These are phyloP conservation scores for Acropora tenuis DNA, from an alignment of 64 coral and sea anemone genomes.

Conservation along the genomic window DNA sequence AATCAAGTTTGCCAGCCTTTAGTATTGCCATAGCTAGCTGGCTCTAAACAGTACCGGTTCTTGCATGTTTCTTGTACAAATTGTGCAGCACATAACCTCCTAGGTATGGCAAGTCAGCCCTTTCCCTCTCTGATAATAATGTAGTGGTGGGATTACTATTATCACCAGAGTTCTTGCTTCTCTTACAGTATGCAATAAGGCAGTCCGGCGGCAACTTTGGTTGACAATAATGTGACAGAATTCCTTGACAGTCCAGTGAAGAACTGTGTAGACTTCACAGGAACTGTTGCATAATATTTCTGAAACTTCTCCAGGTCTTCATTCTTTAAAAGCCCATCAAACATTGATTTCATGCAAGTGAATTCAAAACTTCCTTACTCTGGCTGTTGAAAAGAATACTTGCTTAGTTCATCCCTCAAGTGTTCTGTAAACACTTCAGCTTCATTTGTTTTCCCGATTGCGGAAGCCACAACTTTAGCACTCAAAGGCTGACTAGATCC, in stretches of 20 bases:
- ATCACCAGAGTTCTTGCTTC: background rate
- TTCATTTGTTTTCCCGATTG: background rate
- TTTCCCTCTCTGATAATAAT: conserved; percentile 19
- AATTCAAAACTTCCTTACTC: conserved; percentile 31
- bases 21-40: conserved; percentile 36
- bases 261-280: background rate
- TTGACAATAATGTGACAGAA: background rate
- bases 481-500: conserved; percentile 6
- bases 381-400: conserved; percentile 15
- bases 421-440: conserved; percentile 29
- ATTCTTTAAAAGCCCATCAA: background rate
- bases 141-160: conserved; percentile 10
- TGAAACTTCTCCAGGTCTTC: background rate
- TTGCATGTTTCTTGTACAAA: conserved; percentile 34
- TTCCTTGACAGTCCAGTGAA: conserved; percentile 32
- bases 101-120: too few species aligned
- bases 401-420: conserved; percentile 37
- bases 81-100: too few species aligned
- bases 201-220: conserved; percentile 40
- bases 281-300: background rate
- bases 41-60: conserved; percentile 8
- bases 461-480: background rate
- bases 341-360: background rate
- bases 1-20: conserved; percentile 54
- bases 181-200: conserved; percentile 30